Conservation (phyloP, 1,140 invertebrate genomes). For the Microplitis demolitor region DNA sequence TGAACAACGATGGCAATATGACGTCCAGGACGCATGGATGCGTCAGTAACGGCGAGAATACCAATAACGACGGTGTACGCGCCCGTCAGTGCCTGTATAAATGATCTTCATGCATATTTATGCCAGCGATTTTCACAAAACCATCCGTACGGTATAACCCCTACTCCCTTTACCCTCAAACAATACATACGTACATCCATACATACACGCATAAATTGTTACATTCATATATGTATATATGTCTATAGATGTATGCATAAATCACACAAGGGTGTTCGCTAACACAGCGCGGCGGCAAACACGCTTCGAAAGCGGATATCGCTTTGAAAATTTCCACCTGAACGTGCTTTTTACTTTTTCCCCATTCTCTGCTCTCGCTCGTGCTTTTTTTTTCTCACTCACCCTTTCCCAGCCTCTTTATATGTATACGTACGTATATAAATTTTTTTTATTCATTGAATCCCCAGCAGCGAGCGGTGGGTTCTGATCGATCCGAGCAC, state of each 20-base stretch:
- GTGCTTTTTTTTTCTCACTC: slow-evolving; percentile 11
- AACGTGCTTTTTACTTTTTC: slow-evolving; percentile 27
- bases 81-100: slow-evolving; percentile 47
- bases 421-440: too few species aligned
- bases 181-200: too few species aligned
- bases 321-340: slow-evolving; percentile 55
- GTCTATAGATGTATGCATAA: background rate
- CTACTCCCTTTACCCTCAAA: background rate
- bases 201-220: too few species aligned
- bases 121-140: slow-evolving; percentile 54
- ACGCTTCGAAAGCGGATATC: slow-evolving; percentile 52
- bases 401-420: background rate
- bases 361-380: background rate
- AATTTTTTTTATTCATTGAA: background rate
- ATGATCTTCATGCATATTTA: slow-evolving; percentile 62
- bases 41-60: slow-evolving; percentile 15
- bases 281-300: slow-evolving; percentile 52
- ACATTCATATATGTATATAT: too few species aligned
- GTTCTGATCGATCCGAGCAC: slow-evolving; percentile 20
- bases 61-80: slow-evolving; percentile 19
- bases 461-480: background rate
- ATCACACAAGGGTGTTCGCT: slow-evolving; percentile 37
- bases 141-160: slow-evolving; percentile 30
- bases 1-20: slow-evolving; percentile 8
- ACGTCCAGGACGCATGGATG: background rate